A percentile compares a stretch with the other conserved stretches of the same genome.
Evolutionary conservation across 92 coral and sea anemone species (phyloP).

Genomic region (Palythoa heliodiscus): DNA sequence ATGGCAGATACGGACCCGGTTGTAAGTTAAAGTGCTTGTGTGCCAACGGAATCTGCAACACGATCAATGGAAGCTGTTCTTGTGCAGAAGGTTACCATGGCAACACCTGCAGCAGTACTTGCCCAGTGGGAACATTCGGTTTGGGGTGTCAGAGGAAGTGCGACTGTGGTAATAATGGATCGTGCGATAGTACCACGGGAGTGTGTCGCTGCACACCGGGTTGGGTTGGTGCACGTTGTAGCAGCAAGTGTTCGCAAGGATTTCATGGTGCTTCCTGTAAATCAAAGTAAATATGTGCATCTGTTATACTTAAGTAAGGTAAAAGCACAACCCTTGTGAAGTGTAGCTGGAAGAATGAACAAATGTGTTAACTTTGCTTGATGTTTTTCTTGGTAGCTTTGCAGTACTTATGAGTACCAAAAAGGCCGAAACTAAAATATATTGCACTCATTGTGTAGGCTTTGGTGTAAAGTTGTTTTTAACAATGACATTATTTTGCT

Average conservation of each 20-base stretch:
- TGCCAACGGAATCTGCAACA: slow-evolving; percentile 59
- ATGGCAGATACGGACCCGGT: slow-evolving; percentile 65
- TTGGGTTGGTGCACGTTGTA: slow-evolving; percentile 73
- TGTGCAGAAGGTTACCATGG: slow-evolving; percentile 89
- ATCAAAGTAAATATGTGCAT: slow-evolving; percentile 52
- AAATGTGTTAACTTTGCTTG: neutral
- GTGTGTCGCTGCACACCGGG: slow-evolving; percentile 79
- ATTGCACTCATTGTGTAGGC: no score
- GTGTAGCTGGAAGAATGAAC: neutral
- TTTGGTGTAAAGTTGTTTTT: no score
- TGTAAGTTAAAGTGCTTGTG: slow-evolving; percentile 70
- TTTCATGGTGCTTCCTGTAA: slow-evolving; percentile 64
- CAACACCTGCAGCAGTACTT: slow-evolving; percentile 62
- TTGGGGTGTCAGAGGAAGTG: slow-evolving; percentile 68
- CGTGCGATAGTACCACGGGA: slow-evolving; percentile 75
- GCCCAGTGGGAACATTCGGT: slow-evolving; percentile 66
- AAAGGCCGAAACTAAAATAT: no score
- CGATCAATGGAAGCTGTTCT: slow-evolving; percentile 70
- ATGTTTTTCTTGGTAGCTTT: no score
- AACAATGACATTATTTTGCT: neutral
- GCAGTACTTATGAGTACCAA: no score
- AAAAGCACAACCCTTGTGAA: neutral
- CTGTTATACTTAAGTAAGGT: no score
- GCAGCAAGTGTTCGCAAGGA: slow-evolving; percentile 57
- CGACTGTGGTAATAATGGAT: slow-evolving; percentile 57